Conservation (phyloP, 2,113 vertebrate genomes). For the Synchiropus splendidus region DNA sequence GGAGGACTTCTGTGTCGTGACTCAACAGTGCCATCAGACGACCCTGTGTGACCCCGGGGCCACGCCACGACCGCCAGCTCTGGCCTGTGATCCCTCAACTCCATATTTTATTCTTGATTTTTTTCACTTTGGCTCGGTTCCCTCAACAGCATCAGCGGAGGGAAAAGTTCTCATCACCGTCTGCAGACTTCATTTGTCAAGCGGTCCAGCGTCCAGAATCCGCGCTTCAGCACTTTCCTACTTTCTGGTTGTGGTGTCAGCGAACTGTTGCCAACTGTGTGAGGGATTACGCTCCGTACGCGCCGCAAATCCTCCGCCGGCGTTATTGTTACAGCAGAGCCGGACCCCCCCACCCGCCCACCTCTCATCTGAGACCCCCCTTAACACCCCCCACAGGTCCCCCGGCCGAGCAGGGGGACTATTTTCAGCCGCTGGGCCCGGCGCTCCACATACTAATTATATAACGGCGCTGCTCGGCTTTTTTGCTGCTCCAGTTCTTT, state of each 20-base stretch:
- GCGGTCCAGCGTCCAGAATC: constrained; percentile 7
- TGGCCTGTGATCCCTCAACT: no score
- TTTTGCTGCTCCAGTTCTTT: constrained; percentile 58
- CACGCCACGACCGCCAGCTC: no score
- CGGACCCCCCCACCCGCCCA: background rate
- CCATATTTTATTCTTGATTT: no score
- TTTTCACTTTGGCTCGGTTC: no score
- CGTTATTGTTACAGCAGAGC: constrained; percentile 24
- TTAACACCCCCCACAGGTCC: constrained; percentile 4
- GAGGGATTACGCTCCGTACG: constrained; percentile 37
- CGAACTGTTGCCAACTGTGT: constrained; percentile 41
- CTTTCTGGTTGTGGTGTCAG: constrained; percentile 46
- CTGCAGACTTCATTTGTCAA: constrained; percentile 40
- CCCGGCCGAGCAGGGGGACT: constrained; percentile 20
- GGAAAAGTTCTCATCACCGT: constrained; percentile 22
- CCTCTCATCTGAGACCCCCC: constrained; percentile 22
- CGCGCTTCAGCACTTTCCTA: constrained; percentile 44
- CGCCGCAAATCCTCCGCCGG: constrained; percentile 32
- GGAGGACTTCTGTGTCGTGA: no score
- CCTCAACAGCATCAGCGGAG: constrained; percentile 2
- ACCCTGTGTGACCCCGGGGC: no score
- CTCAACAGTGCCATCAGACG: no score
- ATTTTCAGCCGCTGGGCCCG: constrained; percentile 44
- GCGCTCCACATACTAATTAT: constrained; percentile 50
- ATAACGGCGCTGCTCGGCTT: constrained; percentile 36